Percentiles rank a stretch among this genome's conserved stretches.
Conservation (phyloP, 1,140 invertebrate species). For the Tribolium madens region DNA sequence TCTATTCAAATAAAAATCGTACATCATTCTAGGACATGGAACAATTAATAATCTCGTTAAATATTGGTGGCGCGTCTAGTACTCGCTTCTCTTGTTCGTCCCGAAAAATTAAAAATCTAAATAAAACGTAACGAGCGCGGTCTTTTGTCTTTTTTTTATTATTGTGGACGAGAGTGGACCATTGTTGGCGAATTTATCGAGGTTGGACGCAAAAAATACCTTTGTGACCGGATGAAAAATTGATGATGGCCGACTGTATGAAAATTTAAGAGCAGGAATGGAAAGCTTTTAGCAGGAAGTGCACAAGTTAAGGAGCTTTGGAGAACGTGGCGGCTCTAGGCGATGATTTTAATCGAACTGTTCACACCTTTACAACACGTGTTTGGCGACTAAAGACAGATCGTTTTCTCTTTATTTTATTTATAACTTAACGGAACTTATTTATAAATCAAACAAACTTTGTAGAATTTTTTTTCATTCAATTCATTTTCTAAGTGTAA, state of each 20-base stretch:
- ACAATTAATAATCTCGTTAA: conserved; percentile 61
- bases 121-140: conserved; percentile 58
- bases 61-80: conserved; percentile 54
- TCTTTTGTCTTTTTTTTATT: conserved; percentile 36
- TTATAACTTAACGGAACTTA: no score
- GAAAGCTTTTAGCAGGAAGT: neutral
- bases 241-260: conserved; percentile 42
- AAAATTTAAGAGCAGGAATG: neutral
- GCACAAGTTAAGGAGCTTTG: neutral
- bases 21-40: conserved; percentile 58
- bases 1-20: conserved; percentile 61
- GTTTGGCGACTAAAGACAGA: neutral
- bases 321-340: neutral
- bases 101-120: conserved; percentile 60
- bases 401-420: neutral
- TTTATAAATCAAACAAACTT: no score
- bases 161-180: conserved; percentile 54
- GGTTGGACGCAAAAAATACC: conserved; percentile 50
- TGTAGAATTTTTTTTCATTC: no score
- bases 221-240: conserved; percentile 52
- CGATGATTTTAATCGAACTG: neutral
- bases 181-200: conserved; percentile 60
- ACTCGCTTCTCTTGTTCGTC: conserved; percentile 53
- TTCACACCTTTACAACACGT: neutral
- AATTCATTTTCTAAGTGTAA: neutral